phyloP scores from a whole-genome alignment of 1,140 invertebrate genomes.

The Bradysia coprophila region DNA sequence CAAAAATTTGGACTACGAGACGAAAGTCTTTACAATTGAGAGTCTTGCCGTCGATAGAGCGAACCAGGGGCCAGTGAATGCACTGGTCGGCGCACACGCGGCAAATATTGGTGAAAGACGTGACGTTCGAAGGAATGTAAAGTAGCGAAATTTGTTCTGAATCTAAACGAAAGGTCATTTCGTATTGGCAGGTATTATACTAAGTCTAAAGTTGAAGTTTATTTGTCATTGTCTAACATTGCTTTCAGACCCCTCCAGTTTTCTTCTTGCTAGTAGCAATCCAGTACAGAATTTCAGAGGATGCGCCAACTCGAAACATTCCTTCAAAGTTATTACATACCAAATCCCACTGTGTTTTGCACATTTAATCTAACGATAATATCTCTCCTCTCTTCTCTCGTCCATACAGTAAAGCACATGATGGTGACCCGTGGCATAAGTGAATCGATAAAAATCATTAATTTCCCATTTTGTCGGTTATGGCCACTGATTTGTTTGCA shows the following conservation, averaged over 20 bases:
- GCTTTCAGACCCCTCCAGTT: too few relatives aligned
- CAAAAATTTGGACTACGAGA: slow-evolving; percentile 68
- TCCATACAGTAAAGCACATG: slow-evolving; percentile 73
- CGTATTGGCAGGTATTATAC: too few relatives aligned
- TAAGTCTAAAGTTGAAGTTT: too few relatives aligned
- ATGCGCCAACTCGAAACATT: too few relatives aligned
- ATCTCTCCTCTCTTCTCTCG: too few relatives aligned
- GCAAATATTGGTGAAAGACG: slow-evolving; percentile 74
- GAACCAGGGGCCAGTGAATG: slow-evolving; percentile 50
- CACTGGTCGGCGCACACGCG: slow-evolving; percentile 70
- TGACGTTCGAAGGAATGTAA: slow-evolving; percentile 81
- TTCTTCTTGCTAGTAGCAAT: too few relatives aligned
- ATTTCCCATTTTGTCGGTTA: slow-evolving; percentile 62
- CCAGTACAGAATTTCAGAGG: too few relatives aligned
- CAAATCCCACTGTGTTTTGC: too few relatives aligned
- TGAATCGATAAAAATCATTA: slow-evolving; percentile 67
- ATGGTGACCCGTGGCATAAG: slow-evolving; percentile 84
- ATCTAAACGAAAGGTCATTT: slow-evolving; percentile 66
- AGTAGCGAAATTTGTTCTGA: slow-evolving; percentile 59
- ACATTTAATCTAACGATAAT: too few relatives aligned
- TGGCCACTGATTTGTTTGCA: slow-evolving; percentile 51
- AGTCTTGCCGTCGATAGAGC: slow-evolving; percentile 71
- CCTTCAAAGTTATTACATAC: too few relatives aligned
- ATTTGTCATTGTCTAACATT: too few relatives aligned
- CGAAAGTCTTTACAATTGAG: slow-evolving; percentile 69